Evolutionary conservation across 1,140 invertebrate species (phyloP), one percentile per base, ranked within the genome.

Genomic region (Hyposmocoma kahamanoa): DNA sequence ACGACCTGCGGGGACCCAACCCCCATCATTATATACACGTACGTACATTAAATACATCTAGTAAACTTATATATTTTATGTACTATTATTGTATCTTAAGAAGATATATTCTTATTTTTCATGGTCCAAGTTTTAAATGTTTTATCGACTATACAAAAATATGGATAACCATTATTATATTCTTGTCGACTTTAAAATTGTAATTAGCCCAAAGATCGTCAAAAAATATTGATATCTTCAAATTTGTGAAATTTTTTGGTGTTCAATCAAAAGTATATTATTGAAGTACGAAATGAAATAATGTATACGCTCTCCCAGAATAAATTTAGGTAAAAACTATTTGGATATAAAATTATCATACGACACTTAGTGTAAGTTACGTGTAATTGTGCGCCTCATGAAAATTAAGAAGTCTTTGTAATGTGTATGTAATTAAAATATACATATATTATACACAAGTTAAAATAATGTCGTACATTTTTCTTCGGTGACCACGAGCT

Each of bases 51-150:
- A 60, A 66, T 65, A 81, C 72, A 76, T 80, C 67, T 82, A 81
- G 77, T 78, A 67, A 84, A 83, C 81, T 76, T 85, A 82, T 84
- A 85, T 84, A 85, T 85, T 84, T 84, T 85, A 85, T 85, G 77
- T 85, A 85, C 70, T 78, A 84, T 85, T 82, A 84, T 78, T 75
- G 72, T 84, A 84, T 81, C 75, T 78, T 84, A 84, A 84, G 81
- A 81, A 83, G 65, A 84, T 84, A 83, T 81, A 81, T 84, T 77
- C 76, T 84, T 84, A 84, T 84, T 84, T 84, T 84, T 84, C 81
- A 84, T 81, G 81, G 81, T 84, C 81, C 81, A 84, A 84, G 72
- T 84, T 84, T 84, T 83, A 84, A 83, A 84, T 84, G 81, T 84
- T 83, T 84, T 84, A 84, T 83, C 81, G 79, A 84, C 81, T 84